Conservation (phyloP, 2,888 invertebrate species). For the Eueremaeus valkanovi region DNA sequence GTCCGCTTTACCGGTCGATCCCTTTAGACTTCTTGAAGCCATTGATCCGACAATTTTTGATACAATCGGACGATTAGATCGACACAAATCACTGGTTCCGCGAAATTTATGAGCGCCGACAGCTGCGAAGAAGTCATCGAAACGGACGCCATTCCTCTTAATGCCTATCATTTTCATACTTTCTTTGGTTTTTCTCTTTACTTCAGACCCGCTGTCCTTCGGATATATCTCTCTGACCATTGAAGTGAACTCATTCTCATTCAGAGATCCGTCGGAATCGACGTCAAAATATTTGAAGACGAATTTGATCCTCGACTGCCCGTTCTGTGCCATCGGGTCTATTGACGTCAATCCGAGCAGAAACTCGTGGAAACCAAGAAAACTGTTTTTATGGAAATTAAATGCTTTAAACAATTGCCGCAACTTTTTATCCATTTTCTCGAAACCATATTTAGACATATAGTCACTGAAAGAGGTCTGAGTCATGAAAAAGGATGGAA, state of each 20-base stretch:
- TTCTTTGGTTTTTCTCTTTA: conserved; percentile 27
- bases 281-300: conserved; percentile 61
- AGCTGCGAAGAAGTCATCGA: background rate
- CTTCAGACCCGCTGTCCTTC: background rate
- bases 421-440: conserved; percentile 17
- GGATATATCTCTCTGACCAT: conserved; percentile 25
- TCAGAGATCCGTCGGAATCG: conserved; percentile 49
- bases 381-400: conserved; percentile 7
- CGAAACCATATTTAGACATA: conserved; percentile 38
- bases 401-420: conserved; percentile 17
- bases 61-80: no score
- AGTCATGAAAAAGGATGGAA: conserved; percentile 37
- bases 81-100: conserved; percentile 64
- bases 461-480: conserved; percentile 38
- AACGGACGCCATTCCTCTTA: background rate
- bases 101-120: conserved; percentile 64
- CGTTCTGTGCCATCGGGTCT: conserved; percentile 64
- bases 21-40: background rate
- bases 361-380: conserved; percentile 53
- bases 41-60: conserved; percentile 48
- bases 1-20: background rate
- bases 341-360: conserved; percentile 62
- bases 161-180: background rate
- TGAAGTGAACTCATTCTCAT: background rate
- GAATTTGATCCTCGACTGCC: conserved; percentile 63